Conservation (phyloP, 2,888 invertebrate genomes). For the Dasysyrphus albostriatus region DNA sequence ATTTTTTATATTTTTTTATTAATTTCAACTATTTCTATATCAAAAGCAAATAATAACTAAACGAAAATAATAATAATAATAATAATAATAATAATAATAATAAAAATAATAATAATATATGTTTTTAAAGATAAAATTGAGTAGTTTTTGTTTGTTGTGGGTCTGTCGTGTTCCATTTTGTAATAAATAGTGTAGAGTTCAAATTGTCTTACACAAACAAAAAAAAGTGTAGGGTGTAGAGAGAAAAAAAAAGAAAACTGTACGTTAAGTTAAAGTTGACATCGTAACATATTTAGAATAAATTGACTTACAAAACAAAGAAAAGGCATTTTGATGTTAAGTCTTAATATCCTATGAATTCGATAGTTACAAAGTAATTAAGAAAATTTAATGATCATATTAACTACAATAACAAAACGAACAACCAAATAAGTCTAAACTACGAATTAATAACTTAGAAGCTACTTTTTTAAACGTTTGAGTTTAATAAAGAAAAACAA, state of each 20-base stretch:
- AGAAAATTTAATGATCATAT: slow-evolving; percentile 48
- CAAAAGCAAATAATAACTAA: slow-evolving; percentile 64
- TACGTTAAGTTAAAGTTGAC: slow-evolving; percentile 48
- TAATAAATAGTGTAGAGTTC: slow-evolving; percentile 72
- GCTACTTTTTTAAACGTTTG: slow-evolving; percentile 49
- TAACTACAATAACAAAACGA: slow-evolving; percentile 56
- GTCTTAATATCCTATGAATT: slow-evolving; percentile 64
- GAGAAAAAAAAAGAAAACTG: slow-evolving; percentile 45
- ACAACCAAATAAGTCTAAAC: slow-evolving; percentile 58
- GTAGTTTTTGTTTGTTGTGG: slow-evolving; percentile 50
- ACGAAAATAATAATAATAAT: slow-evolving; percentile 39
- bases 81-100: slow-evolving; percentile 41
- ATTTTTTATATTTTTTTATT: slow-evolving; percentile 55
- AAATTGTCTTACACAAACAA: slow-evolving; percentile 61
- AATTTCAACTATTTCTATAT: slow-evolving; percentile 73
- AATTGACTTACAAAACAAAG: slow-evolving; percentile 58
- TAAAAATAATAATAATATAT: slow-evolving; percentile 31
- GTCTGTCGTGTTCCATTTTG: slow-evolving; percentile 45
- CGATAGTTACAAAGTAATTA: slow-evolving; percentile 54
- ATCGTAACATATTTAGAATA: slow-evolving; percentile 53
- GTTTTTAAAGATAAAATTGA: slow-evolving; percentile 65
- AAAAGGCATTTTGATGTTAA: slow-evolving; percentile 73
- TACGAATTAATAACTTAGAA: slow-evolving; percentile 57
- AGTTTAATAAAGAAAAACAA: slow-evolving; percentile 11
- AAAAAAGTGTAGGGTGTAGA: slow-evolving; percentile 12